Percentiles rank a stretch among this genome's conserved stretches.
Conservation (phyloP, 1,140 invertebrate genomes). For the Asbolus verrucosus region DNA sequence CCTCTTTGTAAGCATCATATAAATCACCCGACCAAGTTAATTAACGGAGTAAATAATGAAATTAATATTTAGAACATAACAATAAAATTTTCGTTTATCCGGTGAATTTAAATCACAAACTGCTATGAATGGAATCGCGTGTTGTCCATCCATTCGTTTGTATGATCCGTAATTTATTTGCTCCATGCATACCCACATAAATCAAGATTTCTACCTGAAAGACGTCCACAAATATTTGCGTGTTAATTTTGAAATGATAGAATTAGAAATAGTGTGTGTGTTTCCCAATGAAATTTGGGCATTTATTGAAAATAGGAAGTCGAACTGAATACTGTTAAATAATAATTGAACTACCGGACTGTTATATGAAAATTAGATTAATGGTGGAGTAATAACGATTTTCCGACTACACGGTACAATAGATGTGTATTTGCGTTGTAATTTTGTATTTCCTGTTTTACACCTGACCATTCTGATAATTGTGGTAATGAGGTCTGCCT, state of each 20-base stretch:
- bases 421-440: background rate
- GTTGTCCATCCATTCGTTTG: slow-evolving; percentile 9
- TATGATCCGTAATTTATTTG: slow-evolving; percentile 28
- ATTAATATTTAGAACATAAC: slow-evolving; percentile 11
- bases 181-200: slow-evolving; percentile 8
- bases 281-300: background rate
- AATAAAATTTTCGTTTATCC: slow-evolving; percentile 9
- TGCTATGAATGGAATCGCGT: slow-evolving; percentile 11
- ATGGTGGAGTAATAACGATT: slow-evolving; percentile 18
- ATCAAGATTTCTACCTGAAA: slow-evolving; percentile 22
- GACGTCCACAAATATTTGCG: slow-evolving; percentile 25
- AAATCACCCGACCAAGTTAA: slow-evolving; percentile 20
- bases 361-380: background rate
- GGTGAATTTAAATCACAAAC: background rate
- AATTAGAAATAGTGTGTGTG: slow-evolving; percentile 30
- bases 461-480: background rate
- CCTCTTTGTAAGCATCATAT: too few relatives aligned
- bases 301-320: slow-evolving; percentile 2
- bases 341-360: slow-evolving; percentile 22
- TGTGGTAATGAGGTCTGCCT: too few relatives aligned
- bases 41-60: slow-evolving; percentile 2
- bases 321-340: slow-evolving; percentile 24
- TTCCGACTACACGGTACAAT: background rate
- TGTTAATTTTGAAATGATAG: slow-evolving; percentile 24
- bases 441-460: background rate